Evolutionary conservation across 2,797 vertebrate species (phyloP), one percentile per base, ranked within the genome.

Genomic region (Salarias fasciatus): DNA sequence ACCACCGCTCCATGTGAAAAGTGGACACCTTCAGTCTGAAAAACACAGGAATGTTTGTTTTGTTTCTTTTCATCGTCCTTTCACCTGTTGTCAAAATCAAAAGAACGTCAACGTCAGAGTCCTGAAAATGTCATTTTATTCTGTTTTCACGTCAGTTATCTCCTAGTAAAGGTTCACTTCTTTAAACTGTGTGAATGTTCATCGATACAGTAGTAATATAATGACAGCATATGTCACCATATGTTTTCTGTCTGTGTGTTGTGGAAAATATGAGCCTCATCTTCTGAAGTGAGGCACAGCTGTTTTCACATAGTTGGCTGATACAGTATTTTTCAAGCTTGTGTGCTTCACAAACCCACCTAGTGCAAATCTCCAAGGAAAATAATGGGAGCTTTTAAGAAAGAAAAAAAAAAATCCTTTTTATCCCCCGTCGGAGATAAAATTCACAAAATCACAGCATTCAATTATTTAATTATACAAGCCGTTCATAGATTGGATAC

Each of bases 11-110:
- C 11, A 40, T 59, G 69, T 77, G 79, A 72, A 53, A 75, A 72
- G 66, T 69, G 75, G 53, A 77, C 67, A 75, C 76, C 62, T n/a
- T 79, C 7, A 1, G 6, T 46, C 8, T 49, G 54, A n/a, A 53
- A 63, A 69, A 70, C n/a, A 62, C 29, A 53, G 33, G 1, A n/a
- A 24, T 56, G 35, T 42, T 56, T 58, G 40, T 56, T 37, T n/a
- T 60, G 55, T 44, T 37, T 43, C n/a, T 9, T 9, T 35, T 9
- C 6, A 35, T 35, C 33, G 35, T 9, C 9, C 33, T 35, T 6
- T 35, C 33, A 37, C 24, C 18, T 11, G 9, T 10, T 6, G 1
- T 1, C 8, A 10, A 9, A 43, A 38, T 50, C 57, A 11, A 51
- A 10, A 35, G 35, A 33, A 6, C 6, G 33, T 35, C 6, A 35